A percentile compares a stretch with the other conserved stretches of the same genome.
Conservation (phyloP, 2,888 invertebrate species). For the Sycophila texana region DNA sequence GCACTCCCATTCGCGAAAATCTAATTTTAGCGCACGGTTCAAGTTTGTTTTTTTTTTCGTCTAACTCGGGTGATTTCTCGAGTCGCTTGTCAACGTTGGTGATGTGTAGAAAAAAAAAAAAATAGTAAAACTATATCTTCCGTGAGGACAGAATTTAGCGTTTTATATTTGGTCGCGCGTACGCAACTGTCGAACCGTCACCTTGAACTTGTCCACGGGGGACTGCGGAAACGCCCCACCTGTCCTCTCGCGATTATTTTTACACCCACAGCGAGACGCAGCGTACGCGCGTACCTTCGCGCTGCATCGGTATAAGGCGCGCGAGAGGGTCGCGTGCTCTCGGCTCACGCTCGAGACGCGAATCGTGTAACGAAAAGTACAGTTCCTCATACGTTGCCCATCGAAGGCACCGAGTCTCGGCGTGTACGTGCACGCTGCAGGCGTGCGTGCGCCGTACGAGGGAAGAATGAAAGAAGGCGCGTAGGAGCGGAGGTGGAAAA, state of each 20-base stretch:
- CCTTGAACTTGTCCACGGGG: background rate
- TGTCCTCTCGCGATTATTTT: background rate
- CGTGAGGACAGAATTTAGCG: too few relatives aligned
- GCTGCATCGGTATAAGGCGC: background rate
- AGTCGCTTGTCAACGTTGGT: too few relatives aligned
- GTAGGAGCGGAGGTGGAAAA: background rate
- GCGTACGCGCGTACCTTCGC: background rate
- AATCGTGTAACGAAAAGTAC: background rate
- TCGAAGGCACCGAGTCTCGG: background rate
- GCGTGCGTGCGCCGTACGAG: conserved; percentile 4
- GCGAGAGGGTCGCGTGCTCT: background rate
- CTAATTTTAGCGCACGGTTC: too few relatives aligned
- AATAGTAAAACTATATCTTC: too few relatives aligned
- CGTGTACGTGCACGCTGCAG: background rate
- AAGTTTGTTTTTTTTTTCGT: too few relatives aligned
- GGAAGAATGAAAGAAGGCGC: conserved; percentile 4
- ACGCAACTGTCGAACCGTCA: background rate
- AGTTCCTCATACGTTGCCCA: conserved; percentile 15
- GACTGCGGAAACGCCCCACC: background rate
- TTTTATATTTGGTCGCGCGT: too few relatives aligned
- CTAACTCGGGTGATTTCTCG: too few relatives aligned
- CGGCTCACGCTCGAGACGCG: background rate
- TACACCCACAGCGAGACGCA: background rate
- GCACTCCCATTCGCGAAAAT: too few relatives aligned
- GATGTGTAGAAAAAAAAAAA: too few relatives aligned